Evolutionary conservation across 2,888 invertebrate genomes (phyloP).

Genomic region (Drosophila barbarae): DNA sequence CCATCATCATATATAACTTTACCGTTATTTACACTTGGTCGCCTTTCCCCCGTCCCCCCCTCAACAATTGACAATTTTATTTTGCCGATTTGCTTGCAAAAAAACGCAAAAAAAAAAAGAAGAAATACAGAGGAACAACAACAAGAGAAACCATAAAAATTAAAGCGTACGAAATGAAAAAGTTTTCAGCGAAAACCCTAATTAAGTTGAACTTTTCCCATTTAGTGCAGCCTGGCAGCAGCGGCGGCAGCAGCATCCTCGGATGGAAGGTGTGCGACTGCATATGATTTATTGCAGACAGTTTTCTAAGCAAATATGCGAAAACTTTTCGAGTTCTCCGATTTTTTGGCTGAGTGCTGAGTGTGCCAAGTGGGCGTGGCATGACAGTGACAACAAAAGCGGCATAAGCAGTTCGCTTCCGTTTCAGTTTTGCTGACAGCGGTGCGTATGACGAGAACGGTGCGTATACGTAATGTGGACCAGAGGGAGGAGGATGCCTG

Average conservation of each 20-base stretch:
- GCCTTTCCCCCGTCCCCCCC: not conserved
- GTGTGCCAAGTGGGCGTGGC: slow-evolving; percentile 10
- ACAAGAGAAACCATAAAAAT: slow-evolving; percentile 1
- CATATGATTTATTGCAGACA: slow-evolving; percentile 66
- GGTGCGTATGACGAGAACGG: not conserved
- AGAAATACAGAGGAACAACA: not conserved
- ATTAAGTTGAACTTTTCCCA: slow-evolving; percentile 66
- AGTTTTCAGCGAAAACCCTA: slow-evolving; percentile 40
- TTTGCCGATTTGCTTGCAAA: slow-evolving; percentile 8
- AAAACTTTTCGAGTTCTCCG: slow-evolving; percentile 33
- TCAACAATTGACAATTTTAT: slow-evolving; percentile 46
- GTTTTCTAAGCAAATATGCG: slow-evolving; percentile 50
- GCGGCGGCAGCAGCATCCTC: slow-evolving; percentile 4
- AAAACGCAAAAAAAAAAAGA: too few species aligned
- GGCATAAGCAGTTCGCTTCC: slow-evolving; percentile 7
- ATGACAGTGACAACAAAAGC: slow-evolving; percentile 19
- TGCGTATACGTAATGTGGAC: slow-evolving; percentile 27
- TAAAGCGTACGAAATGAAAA: slow-evolving; percentile 3
- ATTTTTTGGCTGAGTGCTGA: not conserved
- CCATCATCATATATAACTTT: slow-evolving; percentile 41
- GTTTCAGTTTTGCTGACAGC: not conserved
- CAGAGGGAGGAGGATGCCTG: not conserved
- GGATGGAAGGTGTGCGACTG: slow-evolving; percentile 27
- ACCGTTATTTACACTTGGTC: slow-evolving; percentile 51
- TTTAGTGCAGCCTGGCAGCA: slow-evolving; percentile 33